Evolutionary conservation across 2,888 invertebrate species (phyloP).

Genomic region (Microctonus aethiopoides): DNA sequence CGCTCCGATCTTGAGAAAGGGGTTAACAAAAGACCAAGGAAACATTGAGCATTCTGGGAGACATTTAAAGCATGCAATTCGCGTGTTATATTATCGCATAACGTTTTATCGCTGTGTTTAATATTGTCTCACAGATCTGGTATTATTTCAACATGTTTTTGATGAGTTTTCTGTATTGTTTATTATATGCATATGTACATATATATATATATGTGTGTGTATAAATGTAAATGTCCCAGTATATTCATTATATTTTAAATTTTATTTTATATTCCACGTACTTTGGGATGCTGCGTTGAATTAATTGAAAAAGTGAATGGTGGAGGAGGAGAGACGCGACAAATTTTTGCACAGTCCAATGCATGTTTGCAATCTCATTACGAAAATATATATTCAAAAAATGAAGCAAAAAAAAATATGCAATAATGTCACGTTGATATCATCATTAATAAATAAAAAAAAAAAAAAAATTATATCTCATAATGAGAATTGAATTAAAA

Average conservation of each 20-base stretch:
- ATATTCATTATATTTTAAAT: neutral
- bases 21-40: conserved; percentile 57
- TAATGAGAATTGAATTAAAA: too few species aligned
- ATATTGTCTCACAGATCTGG: neutral
- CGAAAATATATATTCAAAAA: too few species aligned
- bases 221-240: too few species aligned
- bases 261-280: neutral
- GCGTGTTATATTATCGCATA: conserved; percentile 54
- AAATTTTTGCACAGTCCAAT: neutral
- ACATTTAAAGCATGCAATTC: conserved; percentile 67
- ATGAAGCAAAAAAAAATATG: too few species aligned
- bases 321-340: neutral
- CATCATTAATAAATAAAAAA: too few species aligned
- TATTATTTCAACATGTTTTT: neutral
- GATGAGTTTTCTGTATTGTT: too few species aligned
- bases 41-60: conserved; percentile 66
- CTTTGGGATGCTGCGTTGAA: too few species aligned
- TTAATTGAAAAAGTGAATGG: neutral
- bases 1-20: conserved; percentile 44
- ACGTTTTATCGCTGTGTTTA: conserved; percentile 34
- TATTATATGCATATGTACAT: too few species aligned
- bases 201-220: too few species aligned
- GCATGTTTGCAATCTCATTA: too few species aligned
- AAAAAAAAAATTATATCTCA: too few species aligned
- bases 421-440: too few species aligned